These are phyloP conservation scores for Acleris literana DNA, from an alignment of 2,888 invertebrate species.

Conservation along the genomic window DNA sequence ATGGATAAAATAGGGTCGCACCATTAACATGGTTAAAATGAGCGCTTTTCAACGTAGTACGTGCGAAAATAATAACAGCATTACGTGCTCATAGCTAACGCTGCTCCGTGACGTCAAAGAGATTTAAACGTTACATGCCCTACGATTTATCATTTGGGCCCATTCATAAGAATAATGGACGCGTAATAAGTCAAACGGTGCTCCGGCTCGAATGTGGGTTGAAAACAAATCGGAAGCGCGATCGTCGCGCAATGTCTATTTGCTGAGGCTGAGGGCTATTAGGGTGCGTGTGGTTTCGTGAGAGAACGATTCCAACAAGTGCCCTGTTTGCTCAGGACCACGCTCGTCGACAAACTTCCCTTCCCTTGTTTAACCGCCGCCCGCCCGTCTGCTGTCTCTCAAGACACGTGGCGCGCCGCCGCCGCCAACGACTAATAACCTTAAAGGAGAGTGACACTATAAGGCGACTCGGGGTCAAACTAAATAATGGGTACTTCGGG, in stretches of 20 bases:
- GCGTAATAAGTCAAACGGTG: slow-evolving; percentile 19
- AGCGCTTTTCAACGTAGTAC: slow-evolving; percentile 1
- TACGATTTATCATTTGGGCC: not conserved
- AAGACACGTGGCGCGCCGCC: not conserved
- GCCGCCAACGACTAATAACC: slow-evolving; percentile 9
- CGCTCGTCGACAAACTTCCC: slow-evolving; percentile 49
- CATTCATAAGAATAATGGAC: not conserved
- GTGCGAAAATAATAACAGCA: slow-evolving; percentile 3
- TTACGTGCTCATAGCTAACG: not conserved
- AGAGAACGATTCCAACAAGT: slow-evolving; percentile 46
- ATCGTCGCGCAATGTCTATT: slow-evolving; percentile 40
- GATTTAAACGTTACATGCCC: too few relatives aligned
- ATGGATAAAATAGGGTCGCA: not conserved
- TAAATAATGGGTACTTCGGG: too few relatives aligned
- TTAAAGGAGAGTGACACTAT: not conserved
- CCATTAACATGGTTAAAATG: not conserved
- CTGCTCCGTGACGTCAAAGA: too few relatives aligned
- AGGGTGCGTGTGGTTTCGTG: slow-evolving; percentile 41
- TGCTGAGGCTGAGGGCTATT: slow-evolving; percentile 43
- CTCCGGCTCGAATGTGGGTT: slow-evolving; percentile 21
- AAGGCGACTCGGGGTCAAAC: too few relatives aligned
- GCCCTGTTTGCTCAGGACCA: slow-evolving; percentile 61
- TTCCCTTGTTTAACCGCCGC: slow-evolving; percentile 54
- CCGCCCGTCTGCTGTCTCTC: slow-evolving; percentile 50
- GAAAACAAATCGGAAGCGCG: slow-evolving; percentile 32